Evolutionary conservation across 2,888 invertebrate species (phyloP), one percentile per base, ranked within the genome.

Genomic region (Holacanthella duospinosa): DNA sequence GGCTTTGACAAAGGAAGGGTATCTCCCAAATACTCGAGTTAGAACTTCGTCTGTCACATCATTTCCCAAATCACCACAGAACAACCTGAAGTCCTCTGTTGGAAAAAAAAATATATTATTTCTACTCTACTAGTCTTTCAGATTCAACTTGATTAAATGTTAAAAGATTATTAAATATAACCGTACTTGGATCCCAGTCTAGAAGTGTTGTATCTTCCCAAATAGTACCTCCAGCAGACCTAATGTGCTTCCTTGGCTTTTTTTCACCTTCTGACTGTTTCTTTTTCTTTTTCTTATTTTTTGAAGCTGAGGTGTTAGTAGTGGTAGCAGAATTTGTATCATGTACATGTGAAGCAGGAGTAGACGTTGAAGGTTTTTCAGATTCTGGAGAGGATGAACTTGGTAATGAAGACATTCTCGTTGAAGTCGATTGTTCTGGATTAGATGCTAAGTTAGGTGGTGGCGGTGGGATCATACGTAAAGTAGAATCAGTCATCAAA

Each of bases 41-140:
- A 99, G 80, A 65, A 95, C 84, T 77, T 99, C 99, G 75, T 99
- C 99, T 0, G 95, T 97, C 27, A 99, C 97, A 77, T 99, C 97
- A 77, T 99, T 99, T 21, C 99, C 99, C 55, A 99, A 82, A 80
- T 99, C 99, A n/a, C 99, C 99, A 77, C 96, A 96, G 79, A 99
- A 99, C 79, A 99, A 88, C 69, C 99, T 82, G 79, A 95, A 99
- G 80, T 99, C 99, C 80, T 94, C 95, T 84, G 75, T 6, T 36
- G 68, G 53, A 54, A 24, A 26, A 26, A 54, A 60, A 64, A 27
- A 63, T 57, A 58, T 26, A 61, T 55, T 44, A 64, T 56, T 58
- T n/a, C n/a, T n/a, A n/a, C n/a, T n/a, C n/a, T n/a, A n/a, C 24
- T 26, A 56, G 27, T 61, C 12, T 43, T 16, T 19, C 25, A 57